These are phyloP conservation scores for Amblyjoppa fuscipennis DNA, from an alignment of 2,888 invertebrate genomes.

Conservation along the genomic window DNA sequence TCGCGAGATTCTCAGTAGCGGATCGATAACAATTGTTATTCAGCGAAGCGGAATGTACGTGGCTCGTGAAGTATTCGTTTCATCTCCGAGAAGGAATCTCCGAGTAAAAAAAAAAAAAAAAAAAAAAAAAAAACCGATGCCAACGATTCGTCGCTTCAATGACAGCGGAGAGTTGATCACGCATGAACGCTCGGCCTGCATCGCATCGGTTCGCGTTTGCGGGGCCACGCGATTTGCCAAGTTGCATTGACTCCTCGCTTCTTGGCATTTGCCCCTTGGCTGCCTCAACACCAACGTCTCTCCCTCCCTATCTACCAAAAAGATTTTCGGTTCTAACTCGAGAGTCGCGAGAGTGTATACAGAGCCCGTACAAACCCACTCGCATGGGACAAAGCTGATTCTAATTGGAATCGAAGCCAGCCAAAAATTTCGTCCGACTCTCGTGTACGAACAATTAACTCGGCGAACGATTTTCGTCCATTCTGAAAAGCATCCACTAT, in stretches of 20 bases:
- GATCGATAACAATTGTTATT: not conserved
- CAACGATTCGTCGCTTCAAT: slow-evolving; percentile 32
- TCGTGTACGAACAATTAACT: slow-evolving; percentile 49
- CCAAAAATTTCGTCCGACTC: slow-evolving; percentile 34
- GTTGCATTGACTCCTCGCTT: slow-evolving; percentile 64
- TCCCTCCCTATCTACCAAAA: slow-evolving; percentile 1
- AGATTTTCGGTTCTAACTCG: slow-evolving; percentile 52
- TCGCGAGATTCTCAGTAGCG: not conserved
- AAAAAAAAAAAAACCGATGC: not conserved
- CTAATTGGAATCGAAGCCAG: slow-evolving; percentile 60
- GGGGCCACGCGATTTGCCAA: slow-evolving; percentile 42
- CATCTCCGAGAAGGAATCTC: slow-evolving; percentile 25
- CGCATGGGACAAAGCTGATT: slow-evolving; percentile 35
- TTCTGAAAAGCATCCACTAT: slow-evolving; percentile 34
- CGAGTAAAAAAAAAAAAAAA: not conserved
- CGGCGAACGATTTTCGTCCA: slow-evolving; percentile 37
- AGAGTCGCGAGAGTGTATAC: slow-evolving; percentile 36
- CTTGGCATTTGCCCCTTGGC: slow-evolving; percentile 64
- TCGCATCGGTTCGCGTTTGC: not conserved
- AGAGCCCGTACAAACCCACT: not conserved
- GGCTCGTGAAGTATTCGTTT: slow-evolving; percentile 24
- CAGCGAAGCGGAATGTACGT: not conserved
- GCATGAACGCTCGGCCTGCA: slow-evolving; percentile 11
- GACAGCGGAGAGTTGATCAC: slow-evolving; percentile 13
- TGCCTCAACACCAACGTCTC: slow-evolving; percentile 17